Conservation (phyloP, 2,888 invertebrate species). For the Alcis repandata region DNA sequence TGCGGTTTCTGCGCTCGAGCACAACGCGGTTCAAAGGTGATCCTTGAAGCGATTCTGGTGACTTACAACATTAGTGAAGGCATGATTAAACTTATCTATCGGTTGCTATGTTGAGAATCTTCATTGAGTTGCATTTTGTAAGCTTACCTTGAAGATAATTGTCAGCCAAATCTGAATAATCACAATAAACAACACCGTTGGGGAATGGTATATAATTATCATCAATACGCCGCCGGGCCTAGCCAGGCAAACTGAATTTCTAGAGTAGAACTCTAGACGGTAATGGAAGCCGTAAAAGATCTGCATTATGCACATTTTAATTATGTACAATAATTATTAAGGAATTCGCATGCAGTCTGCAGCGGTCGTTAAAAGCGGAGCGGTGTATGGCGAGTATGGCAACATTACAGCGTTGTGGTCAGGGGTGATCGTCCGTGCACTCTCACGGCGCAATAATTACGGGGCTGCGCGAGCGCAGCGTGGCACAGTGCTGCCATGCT, state of each 20-base stretch:
- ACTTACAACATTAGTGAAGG: no score
- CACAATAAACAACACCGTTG: no score
- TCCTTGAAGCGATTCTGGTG: no score
- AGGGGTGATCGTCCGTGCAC: slow-evolving; percentile 78
- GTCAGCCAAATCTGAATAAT: no score
- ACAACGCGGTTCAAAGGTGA: neutral
- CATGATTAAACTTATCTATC: no score
- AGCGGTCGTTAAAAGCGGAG: neutral
- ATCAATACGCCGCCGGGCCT: neutral
- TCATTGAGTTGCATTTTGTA: no score
- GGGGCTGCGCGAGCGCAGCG: slow-evolving; percentile 52
- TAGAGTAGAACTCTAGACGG: slow-evolving; percentile 24
- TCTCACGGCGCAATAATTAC: slow-evolving; percentile 76
- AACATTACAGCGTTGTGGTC: slow-evolving; percentile 52
- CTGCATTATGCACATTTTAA: neutral
- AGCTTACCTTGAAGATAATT: no score
- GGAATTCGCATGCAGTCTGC: neutral
- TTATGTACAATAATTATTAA: slow-evolving; percentile 7
- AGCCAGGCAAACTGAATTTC: neutral
- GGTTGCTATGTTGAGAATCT: no score
- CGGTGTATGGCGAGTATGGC: neutral
- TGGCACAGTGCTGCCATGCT: slow-evolving; percentile 30
- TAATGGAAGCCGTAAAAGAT: slow-evolving; percentile 1
- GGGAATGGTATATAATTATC: neutral
- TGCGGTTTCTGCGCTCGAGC: slow-evolving; percentile 45